Evolutionary conservation across 2,888 invertebrate species (phyloP), one percentile per base, ranked within the genome.

Genomic region (Hofmannophila pseudospretella): DNA sequence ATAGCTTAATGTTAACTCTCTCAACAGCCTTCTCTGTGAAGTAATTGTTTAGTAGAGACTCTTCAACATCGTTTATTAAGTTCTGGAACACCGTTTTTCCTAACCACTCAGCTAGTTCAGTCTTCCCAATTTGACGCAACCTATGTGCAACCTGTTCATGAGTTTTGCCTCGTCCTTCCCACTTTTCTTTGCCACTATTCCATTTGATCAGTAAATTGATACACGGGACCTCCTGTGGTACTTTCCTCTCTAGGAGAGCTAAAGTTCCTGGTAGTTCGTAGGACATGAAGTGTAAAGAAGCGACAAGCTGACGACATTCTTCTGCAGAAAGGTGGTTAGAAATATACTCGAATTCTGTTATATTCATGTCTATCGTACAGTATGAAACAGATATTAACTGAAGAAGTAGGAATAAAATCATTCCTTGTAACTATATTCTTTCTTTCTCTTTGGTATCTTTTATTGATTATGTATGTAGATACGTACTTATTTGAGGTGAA

Each of bases 21-120:
- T 23, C 32, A 2, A n/a, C 3, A 11, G 9, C 9, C 9, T 25
- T 26, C 9, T 33, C 13, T 7, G 14, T 14, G 12, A 48, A 39
- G 46, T 52, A 57, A 38, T 42, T 40, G 37, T 58, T 47, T 13
- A 70, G 34, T 20, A 71, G 47, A 2, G 71, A 65, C 37, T 68
- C 59, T 41, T 79, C 71, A 4, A 88, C 58, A 47, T 90, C 89
- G 36, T 74, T 63, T 2, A 87, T 80, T 16, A 91, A 59, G 46
- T 89, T 76, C 26, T 81, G 73, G 54, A 90, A 91, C 1, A 89
- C 87, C 0, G 86, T 81, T 41, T 69, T 79, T 5, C 90, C 89
- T 1, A 92, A 57, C 91, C 91, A 91, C 47, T 89, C 85, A 1
- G 91, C 90, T 34, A 92, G 60, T 43, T 90, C 88, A 0, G 45